Conservation (phyloP, 2,797 vertebrate genomes). For the Hypotaenidia okinawae region DNA sequence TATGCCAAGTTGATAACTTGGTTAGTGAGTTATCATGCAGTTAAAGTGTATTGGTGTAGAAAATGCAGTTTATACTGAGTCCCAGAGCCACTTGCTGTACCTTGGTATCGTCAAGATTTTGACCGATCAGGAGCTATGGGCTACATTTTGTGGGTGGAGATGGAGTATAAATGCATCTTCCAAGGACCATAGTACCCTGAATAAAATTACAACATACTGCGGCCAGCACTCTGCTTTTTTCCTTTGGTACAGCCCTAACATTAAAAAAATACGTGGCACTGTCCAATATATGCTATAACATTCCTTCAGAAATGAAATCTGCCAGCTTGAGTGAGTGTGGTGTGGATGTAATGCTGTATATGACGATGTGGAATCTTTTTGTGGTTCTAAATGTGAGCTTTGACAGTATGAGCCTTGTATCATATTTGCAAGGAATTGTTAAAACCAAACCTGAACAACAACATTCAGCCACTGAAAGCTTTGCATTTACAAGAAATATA, state of each 20-base stretch:
- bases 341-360: not conserved
- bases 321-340: not conserved
- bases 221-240: not conserved
- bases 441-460: constrained; percentile 34
- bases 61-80: not conserved
- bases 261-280: not conserved
- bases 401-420: constrained; percentile 9
- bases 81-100: not conserved
- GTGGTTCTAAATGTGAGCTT: constrained; percentile 5
- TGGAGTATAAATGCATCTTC: not conserved
- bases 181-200: not conserved
- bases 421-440: constrained; percentile 32
- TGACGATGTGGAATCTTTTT: not conserved
- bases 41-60: not conserved
- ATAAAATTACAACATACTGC: not conserved
- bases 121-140: rapidly evolving
- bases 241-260: too few species aligned
- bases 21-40: not conserved
- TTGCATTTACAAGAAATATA: constrained; percentile 25
- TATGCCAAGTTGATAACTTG: not conserved
- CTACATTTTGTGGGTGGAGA: not conserved
- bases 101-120: not conserved
- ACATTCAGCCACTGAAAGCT: constrained; percentile 14
- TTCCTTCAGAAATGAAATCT: not conserved
- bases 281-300: not conserved